These are phyloP conservation scores for Coracopsis vasa DNA, from an alignment of 2,113 vertebrate species.

Conservation along the genomic window DNA sequence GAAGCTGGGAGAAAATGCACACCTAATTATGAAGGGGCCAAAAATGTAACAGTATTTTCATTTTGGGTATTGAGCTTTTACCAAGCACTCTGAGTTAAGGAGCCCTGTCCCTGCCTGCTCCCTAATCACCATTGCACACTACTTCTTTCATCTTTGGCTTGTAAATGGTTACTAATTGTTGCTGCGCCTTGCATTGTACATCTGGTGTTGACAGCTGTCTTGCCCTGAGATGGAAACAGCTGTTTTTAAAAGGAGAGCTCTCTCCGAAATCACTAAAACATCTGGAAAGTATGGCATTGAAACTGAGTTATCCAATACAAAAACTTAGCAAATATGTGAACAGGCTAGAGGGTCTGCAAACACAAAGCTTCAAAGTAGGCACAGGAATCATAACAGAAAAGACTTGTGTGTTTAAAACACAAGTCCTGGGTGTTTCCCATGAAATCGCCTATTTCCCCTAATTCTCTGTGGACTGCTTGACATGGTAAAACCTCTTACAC, in stretches of 20 bases:
- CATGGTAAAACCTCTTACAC: not conserved
- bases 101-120: not conserved
- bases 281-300: not conserved
- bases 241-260: not conserved
- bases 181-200: slow-evolving; percentile 4
- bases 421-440: not conserved
- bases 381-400: not conserved
- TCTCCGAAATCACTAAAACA: not conserved
- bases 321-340: not conserved
- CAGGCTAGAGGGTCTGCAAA: not conserved
- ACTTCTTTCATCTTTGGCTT: slow-evolving; percentile 31
- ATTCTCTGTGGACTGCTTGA: not conserved
- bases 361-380: not conserved
- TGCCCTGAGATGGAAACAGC: slow-evolving; percentile 7
- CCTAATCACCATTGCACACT: not conserved
- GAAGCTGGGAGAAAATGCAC: not conserved
- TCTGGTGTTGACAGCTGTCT: slow-evolving; percentile 49
- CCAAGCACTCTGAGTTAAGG: slow-evolving; percentile 32
- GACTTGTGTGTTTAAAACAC: not conserved
- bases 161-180: slow-evolving; percentile 33
- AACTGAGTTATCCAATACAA: not conserved
- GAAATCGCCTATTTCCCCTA: not conserved
- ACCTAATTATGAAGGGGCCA: not conserved
- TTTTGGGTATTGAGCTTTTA: not conserved
- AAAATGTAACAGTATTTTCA: not conserved